These are phyloP conservation scores for Dasyornis broadbenti DNA, from an alignment of 2,113 vertebrate genomes.

Conservation along the genomic window DNA sequence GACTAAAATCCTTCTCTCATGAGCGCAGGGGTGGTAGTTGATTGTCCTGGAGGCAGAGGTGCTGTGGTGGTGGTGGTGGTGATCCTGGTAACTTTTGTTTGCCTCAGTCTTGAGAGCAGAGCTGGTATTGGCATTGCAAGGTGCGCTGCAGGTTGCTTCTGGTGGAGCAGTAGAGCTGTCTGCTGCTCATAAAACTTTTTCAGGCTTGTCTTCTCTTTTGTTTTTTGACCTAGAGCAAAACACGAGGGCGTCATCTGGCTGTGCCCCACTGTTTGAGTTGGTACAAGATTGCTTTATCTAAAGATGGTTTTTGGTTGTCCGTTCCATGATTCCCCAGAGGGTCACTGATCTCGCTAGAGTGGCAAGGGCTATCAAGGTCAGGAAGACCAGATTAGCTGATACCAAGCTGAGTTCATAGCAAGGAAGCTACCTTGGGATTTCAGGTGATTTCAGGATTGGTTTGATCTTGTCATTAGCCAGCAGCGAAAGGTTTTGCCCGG, in stretches of 20 bases:
- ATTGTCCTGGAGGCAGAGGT: background rate
- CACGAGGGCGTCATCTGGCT: background rate
- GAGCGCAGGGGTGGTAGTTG: fast-evolving
- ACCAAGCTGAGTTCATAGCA: background rate
- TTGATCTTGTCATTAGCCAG: background rate
- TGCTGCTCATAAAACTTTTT: background rate
- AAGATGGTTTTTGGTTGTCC: background rate
- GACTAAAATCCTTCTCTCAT: background rate
- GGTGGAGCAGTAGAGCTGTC: background rate
- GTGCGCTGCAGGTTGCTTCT: background rate
- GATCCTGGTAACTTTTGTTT: background rate
- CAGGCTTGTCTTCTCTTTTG: background rate
- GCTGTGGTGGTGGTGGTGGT: background rate
- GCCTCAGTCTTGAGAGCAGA: background rate
- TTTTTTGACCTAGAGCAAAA: background rate
- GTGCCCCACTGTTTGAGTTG: background rate
- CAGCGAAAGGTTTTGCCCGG: background rate
- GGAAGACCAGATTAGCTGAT: background rate
- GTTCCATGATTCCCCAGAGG: background rate
- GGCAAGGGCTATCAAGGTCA: background rate
- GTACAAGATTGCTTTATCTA: background rate
- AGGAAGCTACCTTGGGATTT: background rate
- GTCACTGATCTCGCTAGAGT: background rate
- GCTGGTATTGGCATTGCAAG: background rate
- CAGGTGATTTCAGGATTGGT: background rate